Base-by-base conservation (phyloP, 2,888 invertebrate species). In the Trisateles emortualis region DNA sequence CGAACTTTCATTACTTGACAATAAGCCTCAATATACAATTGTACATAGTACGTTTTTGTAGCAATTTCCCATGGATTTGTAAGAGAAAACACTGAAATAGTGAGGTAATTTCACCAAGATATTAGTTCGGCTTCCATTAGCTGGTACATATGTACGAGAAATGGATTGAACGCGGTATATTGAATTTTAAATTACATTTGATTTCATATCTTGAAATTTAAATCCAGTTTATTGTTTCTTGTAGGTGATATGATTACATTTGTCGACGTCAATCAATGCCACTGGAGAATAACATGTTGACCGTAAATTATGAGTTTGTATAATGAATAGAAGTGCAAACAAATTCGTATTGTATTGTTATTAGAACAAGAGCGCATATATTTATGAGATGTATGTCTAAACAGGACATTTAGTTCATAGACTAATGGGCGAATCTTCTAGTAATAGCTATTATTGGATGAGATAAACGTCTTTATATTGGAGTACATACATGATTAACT, bases 21-120 rank as follows among this genome's bases (percentile, higher is more conserved):
- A 54, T 47, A 60, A 24, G 47, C 9, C 45, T 16, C 32, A 33
- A n/a, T 49, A 55, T 35, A 13, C 30, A 22, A 8, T 30, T 17
- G 61, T 46, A 26, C 14, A 4, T 11, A 16, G 4, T 32, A 46
- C 32, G 42, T 49, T 57, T 62, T 52, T 51, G 58, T 49, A 40
- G 51, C 52, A 59, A 60, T 71, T 65, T 68, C 58, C 52, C 36
- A 46, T 59, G 42, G 52, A 59, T 59, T 56, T 50, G 52, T 45
- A 47, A 33, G 47, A 58, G 61, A 55, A 61, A 57, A 69, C 59
- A 53, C 39, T 59, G 59, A 57, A 66, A 59, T 64, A 53, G 49
- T 56, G 42, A 47, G 38, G 47, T 52, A 64, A 63, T 57, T 46
- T 46, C 36, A 39, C 45, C 35, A 39, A 33, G 14, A 47, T 51